Percentiles rank a stretch among this genome's conserved stretches.
Conservation (phyloP, 2,797 vertebrate genomes). For the Potorous gilbertii region DNA sequence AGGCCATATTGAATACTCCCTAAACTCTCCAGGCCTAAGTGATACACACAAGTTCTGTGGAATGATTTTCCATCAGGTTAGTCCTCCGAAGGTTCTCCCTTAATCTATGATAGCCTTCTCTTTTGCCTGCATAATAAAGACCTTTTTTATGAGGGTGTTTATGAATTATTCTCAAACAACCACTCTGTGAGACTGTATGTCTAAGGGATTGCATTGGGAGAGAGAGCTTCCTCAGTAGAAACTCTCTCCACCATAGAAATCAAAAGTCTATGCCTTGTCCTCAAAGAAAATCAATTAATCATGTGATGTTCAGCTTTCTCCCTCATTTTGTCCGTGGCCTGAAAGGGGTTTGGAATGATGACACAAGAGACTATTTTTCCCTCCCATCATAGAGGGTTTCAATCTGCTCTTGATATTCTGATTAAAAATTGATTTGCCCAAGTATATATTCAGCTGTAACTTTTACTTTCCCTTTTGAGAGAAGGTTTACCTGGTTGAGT, state of each 20-base stretch:
- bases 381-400: neutral
- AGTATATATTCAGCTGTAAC: slow-evolving; percentile 22
- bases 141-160: neutral
- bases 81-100: neutral
- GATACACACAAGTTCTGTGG: neutral
- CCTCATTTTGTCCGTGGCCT: neutral
- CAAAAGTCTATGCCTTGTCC: neutral
- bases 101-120: neutral
- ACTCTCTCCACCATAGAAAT: neutral
- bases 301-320: neutral
- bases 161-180: neutral
- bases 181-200: neutral
- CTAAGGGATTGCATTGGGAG: neutral
- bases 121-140: neutral
- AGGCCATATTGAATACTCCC: neutral
- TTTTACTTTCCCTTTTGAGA: slow-evolving; percentile 19
- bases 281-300: neutral
- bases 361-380: neutral
- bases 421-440: slow-evolving; percentile 28
- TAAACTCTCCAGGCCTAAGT: neutral
- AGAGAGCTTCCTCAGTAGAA: neutral
- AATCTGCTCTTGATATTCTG: neutral
- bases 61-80: neutral
- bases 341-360: neutral
- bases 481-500: slow-evolving; percentile 72